phyloP scores from a whole-genome alignment of 2,797 vertebrate species.

The Buceros bicornis region DNA sequence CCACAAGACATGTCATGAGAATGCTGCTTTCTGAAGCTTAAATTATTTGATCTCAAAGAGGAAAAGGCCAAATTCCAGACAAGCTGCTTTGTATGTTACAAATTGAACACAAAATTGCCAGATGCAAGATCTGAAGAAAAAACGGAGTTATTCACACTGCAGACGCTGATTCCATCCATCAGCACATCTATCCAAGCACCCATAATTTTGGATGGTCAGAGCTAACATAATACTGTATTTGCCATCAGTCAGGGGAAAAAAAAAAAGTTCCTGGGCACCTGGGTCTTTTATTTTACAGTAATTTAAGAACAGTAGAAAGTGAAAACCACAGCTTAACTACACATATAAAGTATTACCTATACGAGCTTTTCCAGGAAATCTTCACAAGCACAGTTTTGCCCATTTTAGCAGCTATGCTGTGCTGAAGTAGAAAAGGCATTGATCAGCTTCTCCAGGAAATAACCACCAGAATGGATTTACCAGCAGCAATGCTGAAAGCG shows the following conservation, averaged over 20 bases:
- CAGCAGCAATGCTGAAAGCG: not conserved
- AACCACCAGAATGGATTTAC: not conserved
- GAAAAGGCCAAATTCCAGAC: conserved; percentile 66
- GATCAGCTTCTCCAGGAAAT: conserved; percentile 18
- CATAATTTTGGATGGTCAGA: not conserved
- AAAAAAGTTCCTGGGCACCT: not conserved
- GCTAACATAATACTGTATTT: not conserved
- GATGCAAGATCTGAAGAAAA: conserved; percentile 53
- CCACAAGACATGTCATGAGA: conserved; percentile 54
- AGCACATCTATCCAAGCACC: not conserved
- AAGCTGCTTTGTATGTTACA: conserved; percentile 63
- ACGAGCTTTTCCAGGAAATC: not conserved
- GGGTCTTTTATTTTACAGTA: not conserved
- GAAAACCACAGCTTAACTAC: not conserved
- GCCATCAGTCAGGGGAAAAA: not conserved
- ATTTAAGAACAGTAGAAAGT: not conserved
- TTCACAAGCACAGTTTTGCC: not conserved
- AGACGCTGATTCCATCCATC: conserved; percentile 14
- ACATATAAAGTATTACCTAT: accelerated
- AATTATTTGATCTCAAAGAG: conserved; percentile 69
- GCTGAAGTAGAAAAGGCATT: not conserved
- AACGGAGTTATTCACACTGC: conserved; percentile 8
- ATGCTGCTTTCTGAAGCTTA: conserved; percentile 58
- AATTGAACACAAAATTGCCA: conserved; percentile 56
- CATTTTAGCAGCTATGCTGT: not conserved